Evolutionary conservation across 1,140 invertebrate genomes (phyloP), one percentile per base, ranked within the genome.

Genomic region (Pygmarrhopalites habei): DNA sequence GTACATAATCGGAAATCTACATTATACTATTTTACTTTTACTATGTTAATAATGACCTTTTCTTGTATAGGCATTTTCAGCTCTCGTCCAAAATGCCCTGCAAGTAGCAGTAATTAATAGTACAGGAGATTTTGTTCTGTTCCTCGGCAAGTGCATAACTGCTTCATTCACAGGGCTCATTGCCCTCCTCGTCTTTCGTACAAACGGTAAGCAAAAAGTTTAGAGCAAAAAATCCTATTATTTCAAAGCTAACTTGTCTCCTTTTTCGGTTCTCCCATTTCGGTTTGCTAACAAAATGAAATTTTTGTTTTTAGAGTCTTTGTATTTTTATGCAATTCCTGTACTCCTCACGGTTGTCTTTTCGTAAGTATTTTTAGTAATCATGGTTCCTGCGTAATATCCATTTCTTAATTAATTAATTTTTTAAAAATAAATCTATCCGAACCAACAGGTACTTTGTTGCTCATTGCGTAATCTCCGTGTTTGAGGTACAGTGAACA

Each of bases 121-220:
- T 70, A 83, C 96, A 35, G 93, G 93, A 10, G 92, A 95, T 76
- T 96, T 97, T 74, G 87, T 97, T 49, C 79, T 98, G 5, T 94
- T 98, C 73, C 75, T 97, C 53, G 90, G 89, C 29, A 97, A 97
- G 80, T 86, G 88, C 72, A 86, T 92, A 61, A 89, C 94, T 32
- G 88, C 90, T 12, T 84, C 86, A 0, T 77, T 87, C 0, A 88
- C 86, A 0, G 88, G 87, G 55, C 81, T 82, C 63, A 77, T 87
- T 41, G 86, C 85, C 21, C 76, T 90, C 10, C 76, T 93, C 32
- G 81, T 89, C 47, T 82, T 93, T 70, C 26, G 72, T 73, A 68
- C 71, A 76, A 26, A 70, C 76, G 15, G 72, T n/a, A n/a, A n/a
- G n/a, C n/a, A n/a, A n/a, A n/a, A n/a, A n/a, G n/a, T n/a, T n/a